A percentile compares a stretch with the other conserved stretches of the same genome.
Evolutionary conservation across 2,797 vertebrate genomes (phyloP).

Genomic region (Serranus cabrilla): DNA sequence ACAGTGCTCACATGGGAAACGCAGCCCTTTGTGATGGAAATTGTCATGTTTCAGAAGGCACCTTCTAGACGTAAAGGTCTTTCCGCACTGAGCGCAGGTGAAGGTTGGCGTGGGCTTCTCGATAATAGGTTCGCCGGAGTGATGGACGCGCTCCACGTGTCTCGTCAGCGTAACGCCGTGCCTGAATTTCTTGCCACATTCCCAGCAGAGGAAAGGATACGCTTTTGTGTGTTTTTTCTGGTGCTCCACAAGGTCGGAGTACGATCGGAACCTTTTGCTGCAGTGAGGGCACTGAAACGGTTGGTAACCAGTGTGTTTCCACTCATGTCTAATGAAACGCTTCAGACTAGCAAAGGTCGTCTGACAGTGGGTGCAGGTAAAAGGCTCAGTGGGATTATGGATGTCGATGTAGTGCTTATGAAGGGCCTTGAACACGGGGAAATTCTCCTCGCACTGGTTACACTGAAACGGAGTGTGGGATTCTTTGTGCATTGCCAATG

Average conservation of each 20-base stretch:
- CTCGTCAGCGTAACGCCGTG: slow-evolving; percentile 79
- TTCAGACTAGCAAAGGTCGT: slow-evolving; percentile 75
- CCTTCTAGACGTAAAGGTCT: slow-evolving; percentile 77
- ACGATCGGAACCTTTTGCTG: slow-evolving; percentile 78
- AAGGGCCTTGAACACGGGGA: slow-evolving; percentile 81
- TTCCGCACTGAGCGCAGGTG: slow-evolving; percentile 75
- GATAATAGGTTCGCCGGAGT: slow-evolving; percentile 59
- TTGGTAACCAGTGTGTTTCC: slow-evolving; percentile 83
- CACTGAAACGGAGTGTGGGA: slow-evolving; percentile 84
- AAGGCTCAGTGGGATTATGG: slow-evolving; percentile 78
- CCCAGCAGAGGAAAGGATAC: slow-evolving; percentile 83
- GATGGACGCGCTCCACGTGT: slow-evolving; percentile 80
- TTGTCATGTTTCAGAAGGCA: slow-evolving; percentile 82
- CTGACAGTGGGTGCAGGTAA: slow-evolving; percentile 77
- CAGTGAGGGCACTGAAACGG: slow-evolving; percentile 80
- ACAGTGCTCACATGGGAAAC: slow-evolving; percentile 79
- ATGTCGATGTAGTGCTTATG: slow-evolving; percentile 82
- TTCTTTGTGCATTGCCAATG: slow-evolving; percentile 79
- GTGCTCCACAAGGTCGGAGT: slow-evolving; percentile 81
- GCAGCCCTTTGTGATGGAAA: slow-evolving; percentile 82
- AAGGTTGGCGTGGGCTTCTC: slow-evolving; percentile 70
- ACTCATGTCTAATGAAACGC: slow-evolving; percentile 82
- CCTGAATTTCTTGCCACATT: slow-evolving; percentile 82
- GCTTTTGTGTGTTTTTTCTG: slow-evolving; percentile 83
- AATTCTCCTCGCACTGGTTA: slow-evolving; percentile 79